Evolutionary conservation across 2,888 invertebrate species (phyloP), one percentile per base, ranked within the genome.

Genomic region (Macrophya alboannulata): DNA sequence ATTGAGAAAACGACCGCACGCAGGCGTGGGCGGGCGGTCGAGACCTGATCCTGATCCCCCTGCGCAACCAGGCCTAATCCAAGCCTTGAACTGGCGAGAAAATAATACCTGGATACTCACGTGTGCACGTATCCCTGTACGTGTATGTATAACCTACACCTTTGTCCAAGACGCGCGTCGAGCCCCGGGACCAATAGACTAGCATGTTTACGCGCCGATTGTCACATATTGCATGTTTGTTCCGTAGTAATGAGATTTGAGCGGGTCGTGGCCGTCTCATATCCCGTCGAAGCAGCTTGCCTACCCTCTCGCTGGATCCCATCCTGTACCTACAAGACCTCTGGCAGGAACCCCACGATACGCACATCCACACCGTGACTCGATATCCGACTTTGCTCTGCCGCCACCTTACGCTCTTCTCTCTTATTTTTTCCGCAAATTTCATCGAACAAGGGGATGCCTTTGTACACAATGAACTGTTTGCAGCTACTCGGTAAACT

Each of bases 191-290:
- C 83, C 85, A 85, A 85, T 85, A 85, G 81, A 85, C 82, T 51
- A 37, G 85, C 68, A 65, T 86, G 86, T 86, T 87, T 85, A 86
- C 86, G 62, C 51, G 9, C 15, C 68, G 86, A 86, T 87, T 86
- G 84, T 86, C 88, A 86, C 88, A 85, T 89, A 88, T 89, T 85
- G 85, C 86, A 72, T 87, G 89, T 89, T 88, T 89, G 81, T 68
- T 76, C 83, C 84, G 81, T 71, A 71, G 86, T 88, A 88, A 89
- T 87, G 86, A 89, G 89, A 87, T 85, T 82, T 48, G 85, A 84
- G 86, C 65, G 65, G 68, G 71, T 68, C 51, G n/a, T 68, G 45
- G n/a, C 83, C 45, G 71, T 81, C 81, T 81, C 59, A 81, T 81
- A 62, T 81, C 40, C 81, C 81, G 43, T 9, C 62, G 81, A 62